Percentiles rank a stretch among this genome's conserved stretches.
These are phyloP conservation scores for Melanocharis versteri DNA, from an alignment of 2,113 vertebrate genomes.

Conservation along the genomic window DNA sequence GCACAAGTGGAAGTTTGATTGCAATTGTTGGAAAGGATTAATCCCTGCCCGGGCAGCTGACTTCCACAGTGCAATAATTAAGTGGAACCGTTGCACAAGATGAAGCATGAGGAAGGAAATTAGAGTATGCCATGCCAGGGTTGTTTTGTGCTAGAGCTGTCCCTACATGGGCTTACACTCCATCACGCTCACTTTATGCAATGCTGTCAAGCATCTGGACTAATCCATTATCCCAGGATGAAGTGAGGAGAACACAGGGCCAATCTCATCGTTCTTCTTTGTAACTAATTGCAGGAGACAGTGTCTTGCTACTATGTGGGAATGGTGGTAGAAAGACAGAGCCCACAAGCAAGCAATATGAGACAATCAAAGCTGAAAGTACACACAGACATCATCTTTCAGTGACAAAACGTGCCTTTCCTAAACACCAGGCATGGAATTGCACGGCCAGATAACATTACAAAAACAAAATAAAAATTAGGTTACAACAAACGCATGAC, in stretches of 20 bases:
- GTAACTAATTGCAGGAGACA: not conserved
- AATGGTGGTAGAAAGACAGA: not conserved
- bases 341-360: not conserved
- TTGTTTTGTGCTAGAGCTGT: not conserved
- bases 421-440: not conserved
- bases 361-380: not conserved
- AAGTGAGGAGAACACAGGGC: not conserved
- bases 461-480: not conserved
- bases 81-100: not conserved
- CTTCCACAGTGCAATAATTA: not conserved
- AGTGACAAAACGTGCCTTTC: not conserved
- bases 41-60: not conserved
- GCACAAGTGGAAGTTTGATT: not conserved
- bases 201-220: not conserved
- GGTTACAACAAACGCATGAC: fast-evolving
- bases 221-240: constrained; percentile 10
- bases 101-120: constrained; percentile 15
- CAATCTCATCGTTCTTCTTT: not conserved
- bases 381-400: not conserved
- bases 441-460: not conserved
- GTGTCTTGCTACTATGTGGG: not conserved
- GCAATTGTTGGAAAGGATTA: constrained; percentile 14
- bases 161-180: not conserved
- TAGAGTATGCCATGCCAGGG: not conserved
- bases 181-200: not conserved